Conservation (phyloP, 2,113 vertebrate species). For the Triplophysa tibetana region DNA sequence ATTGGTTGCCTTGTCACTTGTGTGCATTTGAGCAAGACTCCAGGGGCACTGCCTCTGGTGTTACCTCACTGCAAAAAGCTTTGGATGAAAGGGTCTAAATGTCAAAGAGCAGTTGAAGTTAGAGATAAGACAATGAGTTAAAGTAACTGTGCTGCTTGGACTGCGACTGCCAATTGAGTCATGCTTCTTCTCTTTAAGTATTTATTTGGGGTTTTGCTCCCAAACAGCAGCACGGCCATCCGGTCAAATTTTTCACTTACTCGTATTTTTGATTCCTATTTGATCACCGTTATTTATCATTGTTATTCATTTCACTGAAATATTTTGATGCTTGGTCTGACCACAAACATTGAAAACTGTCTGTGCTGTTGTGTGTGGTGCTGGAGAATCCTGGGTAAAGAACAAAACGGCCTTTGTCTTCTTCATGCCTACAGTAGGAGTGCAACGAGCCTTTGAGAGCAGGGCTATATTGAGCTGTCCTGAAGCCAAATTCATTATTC, state of each 20-base stretch:
- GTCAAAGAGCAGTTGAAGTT: constrained; percentile 8
- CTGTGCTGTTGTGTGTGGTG: constrained; percentile 5
- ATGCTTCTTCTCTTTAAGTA: constrained; percentile 2
- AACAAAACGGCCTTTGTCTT: constrained; percentile 41
- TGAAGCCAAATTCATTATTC: constrained; percentile 20
- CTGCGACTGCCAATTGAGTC: not conserved
- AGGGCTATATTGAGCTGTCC: constrained; percentile 35
- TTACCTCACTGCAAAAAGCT: not conserved
- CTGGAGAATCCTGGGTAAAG: not conserved
- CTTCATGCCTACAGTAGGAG: constrained; percentile 28
- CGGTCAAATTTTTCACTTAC: not conserved
- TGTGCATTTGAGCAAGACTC: not conserved
- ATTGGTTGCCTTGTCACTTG: not conserved
- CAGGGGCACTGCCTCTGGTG: not conserved
- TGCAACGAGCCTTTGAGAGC: not conserved
- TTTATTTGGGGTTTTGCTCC: not conserved
- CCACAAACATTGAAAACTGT: constrained; percentile 1
- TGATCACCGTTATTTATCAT: not conserved
- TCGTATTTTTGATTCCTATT: not conserved
- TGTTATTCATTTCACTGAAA: not conserved
- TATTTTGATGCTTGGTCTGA: not conserved
- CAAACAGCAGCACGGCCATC: not conserved
- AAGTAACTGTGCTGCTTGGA: not conserved
- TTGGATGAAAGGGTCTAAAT: constrained; percentile 6
- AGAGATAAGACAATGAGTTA: not conserved